phyloP scores from a whole-genome alignment of 2,797 vertebrate genomes.

The Nannoperca australis region DNA sequence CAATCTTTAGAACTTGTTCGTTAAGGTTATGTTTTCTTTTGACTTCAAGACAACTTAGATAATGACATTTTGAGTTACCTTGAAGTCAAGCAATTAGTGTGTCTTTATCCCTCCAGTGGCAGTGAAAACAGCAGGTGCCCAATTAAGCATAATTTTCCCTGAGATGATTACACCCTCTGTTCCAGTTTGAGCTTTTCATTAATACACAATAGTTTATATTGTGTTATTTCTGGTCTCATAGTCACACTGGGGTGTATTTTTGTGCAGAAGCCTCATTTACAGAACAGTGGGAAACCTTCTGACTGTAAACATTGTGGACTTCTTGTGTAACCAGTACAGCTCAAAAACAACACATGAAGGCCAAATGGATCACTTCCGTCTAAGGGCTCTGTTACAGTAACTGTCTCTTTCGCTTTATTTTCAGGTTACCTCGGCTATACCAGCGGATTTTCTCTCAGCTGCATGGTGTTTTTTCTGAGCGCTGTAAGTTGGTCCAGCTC shows the following conservation, averaged over 20 bases:
- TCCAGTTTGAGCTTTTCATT: constrained; percentile 18
- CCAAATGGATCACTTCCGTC: neutral
- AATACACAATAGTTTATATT: constrained; percentile 1
- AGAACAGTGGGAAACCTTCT: neutral
- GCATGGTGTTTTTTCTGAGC: constrained; percentile 97
- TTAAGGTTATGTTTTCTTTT: constrained; percentile 21
- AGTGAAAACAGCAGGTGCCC: constrained; percentile 46
- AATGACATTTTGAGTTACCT: constrained; percentile 30
- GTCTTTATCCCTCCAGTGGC: constrained; percentile 40
- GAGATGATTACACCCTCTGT: constrained; percentile 19
- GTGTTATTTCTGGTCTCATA: constrained; percentile 8
- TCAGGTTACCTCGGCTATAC: constrained; percentile 97
- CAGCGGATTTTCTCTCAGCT: constrained; percentile 98
- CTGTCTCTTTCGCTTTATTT: constrained; percentile 36
- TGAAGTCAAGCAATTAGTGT: constrained; percentile 52
- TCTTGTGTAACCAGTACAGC: constrained; percentile 21
- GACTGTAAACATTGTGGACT: constrained; percentile 1
- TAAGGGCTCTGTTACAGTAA: constrained; percentile 1
- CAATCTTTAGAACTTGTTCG: constrained; percentile 1
- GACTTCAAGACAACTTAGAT: constrained; percentile 23
- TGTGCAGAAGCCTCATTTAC: constrained; percentile 12
- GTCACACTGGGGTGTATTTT: neutral
- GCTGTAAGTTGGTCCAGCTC: constrained; percentile 87
- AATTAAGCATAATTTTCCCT: constrained; percentile 35
- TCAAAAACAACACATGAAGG: neutral